Percentiles rank a stretch among this genome's conserved stretches.
Conservation (phyloP, 2,797 vertebrate genomes). For the Merluccius polli region DNA sequence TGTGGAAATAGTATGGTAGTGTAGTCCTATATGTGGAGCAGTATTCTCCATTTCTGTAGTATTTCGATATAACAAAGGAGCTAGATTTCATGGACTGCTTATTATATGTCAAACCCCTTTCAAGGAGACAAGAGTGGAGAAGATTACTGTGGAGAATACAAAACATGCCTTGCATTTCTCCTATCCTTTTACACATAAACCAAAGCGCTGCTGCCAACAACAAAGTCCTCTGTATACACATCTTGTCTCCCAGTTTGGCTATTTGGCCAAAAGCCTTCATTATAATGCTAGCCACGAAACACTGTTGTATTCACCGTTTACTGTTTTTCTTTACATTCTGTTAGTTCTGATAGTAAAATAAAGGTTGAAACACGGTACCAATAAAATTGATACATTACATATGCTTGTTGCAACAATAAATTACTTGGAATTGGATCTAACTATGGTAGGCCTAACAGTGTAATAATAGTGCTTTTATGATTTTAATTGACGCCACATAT, state of each 20-base stretch:
- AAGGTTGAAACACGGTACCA: neutral
- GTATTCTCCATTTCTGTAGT: neutral
- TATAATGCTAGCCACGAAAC: slow-evolving; percentile 1
- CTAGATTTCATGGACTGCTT: neutral
- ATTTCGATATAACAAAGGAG: neutral
- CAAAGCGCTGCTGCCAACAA: slow-evolving; percentile 38
- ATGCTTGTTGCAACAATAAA: neutral
- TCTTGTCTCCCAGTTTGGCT: neutral
- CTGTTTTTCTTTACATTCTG: neutral
- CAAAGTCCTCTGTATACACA: slow-evolving; percentile 22
- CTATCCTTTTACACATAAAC: slow-evolving; percentile 45
- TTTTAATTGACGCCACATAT: neutral
- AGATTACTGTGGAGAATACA: neutral
- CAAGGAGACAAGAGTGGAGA: neutral
- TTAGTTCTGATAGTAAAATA: neutral
- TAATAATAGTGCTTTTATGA: neutral
- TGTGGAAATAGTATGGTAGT: neutral
- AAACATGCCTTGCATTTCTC: slow-evolving; percentile 9
- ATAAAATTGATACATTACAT: neutral
- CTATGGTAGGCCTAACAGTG: neutral
- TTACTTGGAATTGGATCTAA: neutral
- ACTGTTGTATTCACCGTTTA: neutral
- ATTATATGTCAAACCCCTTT: slow-evolving; percentile 1
- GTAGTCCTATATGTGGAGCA: neutral
- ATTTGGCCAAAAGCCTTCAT: neutral